Evolutionary conservation across 1,140 invertebrate species (phyloP), one percentile per base, ranked within the genome.

Genomic region (Drosophila carrolli): DNA sequence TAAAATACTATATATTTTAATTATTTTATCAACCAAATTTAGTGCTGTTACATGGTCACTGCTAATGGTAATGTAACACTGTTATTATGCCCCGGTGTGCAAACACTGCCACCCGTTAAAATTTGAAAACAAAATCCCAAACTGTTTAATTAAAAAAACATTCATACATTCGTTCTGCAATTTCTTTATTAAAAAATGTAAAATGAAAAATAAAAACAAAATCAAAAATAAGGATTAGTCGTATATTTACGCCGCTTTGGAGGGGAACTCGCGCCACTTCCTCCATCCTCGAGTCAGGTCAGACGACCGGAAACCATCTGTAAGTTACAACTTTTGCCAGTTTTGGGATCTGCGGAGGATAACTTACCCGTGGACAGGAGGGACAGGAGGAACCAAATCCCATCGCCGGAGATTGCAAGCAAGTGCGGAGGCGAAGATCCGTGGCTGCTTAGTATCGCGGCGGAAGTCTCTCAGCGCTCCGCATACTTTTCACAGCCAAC

Each of bases 401-500:
- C 41, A 50, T 35, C 57, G 41, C 27, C 35, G 50, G 19, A 32
- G 53, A 41, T 47, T 58, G 67, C 23, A 29, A 29, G 58, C 61
- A 66, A 61, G 41, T 35, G 66, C n/a, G 40, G 43, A 67, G 35
- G 7, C 29, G 5, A 43, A 35, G n/a, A 46, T 74, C 77, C 78
- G 43, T 79, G 84, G 63, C 80, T 89, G 80, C 67, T 35, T 61
- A 74, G 75, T 60, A 66, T 75, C 70, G 63, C 62, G 68, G 63
- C 74, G 74, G 62, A 62, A 57, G 68, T 71, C 82, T 60, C 75
- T 83, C 60, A 88, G 80, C 84, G 84, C 76, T 78, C 77, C 68
- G 84, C 80, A 73, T 82, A 83, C 80, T 89, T 83, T 76, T 88
- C 67, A 19, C 73, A 89, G 84, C 85, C 84, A 75, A 81, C 84